Percentiles rank a stretch among this genome's conserved stretches.
These are phyloP conservation scores for Galleria mellonella DNA, from an alignment of 1,140 invertebrate species.

Conservation along the genomic window DNA sequence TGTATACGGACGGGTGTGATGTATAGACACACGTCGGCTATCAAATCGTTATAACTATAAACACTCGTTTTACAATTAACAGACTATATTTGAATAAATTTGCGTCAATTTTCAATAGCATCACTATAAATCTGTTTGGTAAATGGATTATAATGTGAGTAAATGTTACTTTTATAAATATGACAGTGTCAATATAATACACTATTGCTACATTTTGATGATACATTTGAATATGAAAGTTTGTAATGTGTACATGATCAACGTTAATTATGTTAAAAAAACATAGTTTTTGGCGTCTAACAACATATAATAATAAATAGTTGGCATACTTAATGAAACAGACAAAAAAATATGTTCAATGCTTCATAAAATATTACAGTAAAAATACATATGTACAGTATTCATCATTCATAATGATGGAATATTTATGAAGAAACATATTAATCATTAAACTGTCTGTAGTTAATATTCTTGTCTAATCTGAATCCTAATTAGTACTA, in stretches of 20 bases:
- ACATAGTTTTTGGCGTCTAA: not conserved
- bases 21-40: slow-evolving; percentile 51
- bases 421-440: not conserved
- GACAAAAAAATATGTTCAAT: not conserved
- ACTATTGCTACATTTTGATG: slow-evolving; percentile 14
- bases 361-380: too few relatives aligned
- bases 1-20: slow-evolving; percentile 36
- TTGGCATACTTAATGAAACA: not conserved
- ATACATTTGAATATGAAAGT: slow-evolving; percentile 28
- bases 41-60: slow-evolving; percentile 54
- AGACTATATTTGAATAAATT: slow-evolving; percentile 62
- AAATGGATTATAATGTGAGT: slow-evolving; percentile 40
- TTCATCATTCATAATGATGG: not conserved
- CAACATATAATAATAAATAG: not conserved
- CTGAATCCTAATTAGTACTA: not conserved
- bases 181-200: slow-evolving; percentile 32
- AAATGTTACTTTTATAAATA: slow-evolving; percentile 20
- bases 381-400: not conserved
- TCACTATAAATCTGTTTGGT: slow-evolving; percentile 53
- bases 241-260: slow-evolving; percentile 9
- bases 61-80: slow-evolving; percentile 57
- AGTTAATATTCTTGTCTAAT: not conserved
- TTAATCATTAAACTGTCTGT: not conserved
- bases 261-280: slow-evolving; percentile 1
- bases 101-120: slow-evolving; percentile 53